These are phyloP conservation scores for Otocyon megalotis DNA, from an alignment of 2,113 vertebrate species.

Conservation along the genomic window DNA sequence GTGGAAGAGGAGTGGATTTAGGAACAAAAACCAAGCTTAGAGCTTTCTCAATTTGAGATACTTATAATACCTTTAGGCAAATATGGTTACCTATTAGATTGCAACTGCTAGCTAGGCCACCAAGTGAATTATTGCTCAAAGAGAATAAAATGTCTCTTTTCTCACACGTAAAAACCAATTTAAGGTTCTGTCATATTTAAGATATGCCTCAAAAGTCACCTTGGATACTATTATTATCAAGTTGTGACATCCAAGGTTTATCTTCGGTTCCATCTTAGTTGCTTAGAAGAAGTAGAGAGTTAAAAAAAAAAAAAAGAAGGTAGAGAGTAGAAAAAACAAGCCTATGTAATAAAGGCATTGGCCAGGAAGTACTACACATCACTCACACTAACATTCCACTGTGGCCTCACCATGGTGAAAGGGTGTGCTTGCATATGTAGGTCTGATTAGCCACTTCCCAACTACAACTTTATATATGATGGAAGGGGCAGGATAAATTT, in stretches of 20 bases:
- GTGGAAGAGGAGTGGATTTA: neutral
- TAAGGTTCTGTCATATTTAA: neutral
- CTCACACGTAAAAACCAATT: neutral
- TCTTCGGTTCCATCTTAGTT: neutral
- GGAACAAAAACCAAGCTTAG: neutral
- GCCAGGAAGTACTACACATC: neutral
- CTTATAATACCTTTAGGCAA: neutral
- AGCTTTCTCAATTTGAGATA: neutral
- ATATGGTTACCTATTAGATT: neutral
- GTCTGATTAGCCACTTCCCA: neutral
- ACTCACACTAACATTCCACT: neutral
- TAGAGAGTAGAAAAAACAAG: neutral
- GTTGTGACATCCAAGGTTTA: neutral
- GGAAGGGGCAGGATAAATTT: neutral
- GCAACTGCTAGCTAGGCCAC: neutral
- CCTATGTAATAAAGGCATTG: neutral
- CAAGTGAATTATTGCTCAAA: neutral
- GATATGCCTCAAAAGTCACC: neutral
- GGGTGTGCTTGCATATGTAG: neutral
- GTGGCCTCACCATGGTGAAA: neutral
- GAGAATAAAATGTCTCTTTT: neutral
- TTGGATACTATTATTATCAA: neutral
- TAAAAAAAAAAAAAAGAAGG: neutral
- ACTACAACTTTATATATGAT: neutral
- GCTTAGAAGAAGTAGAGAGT: neutral